Percentiles rank a stretch among this genome's conserved stretches.
phyloP scores from a whole-genome alignment of 2,113 vertebrate species.

The Tursiops truncatus region DNA sequence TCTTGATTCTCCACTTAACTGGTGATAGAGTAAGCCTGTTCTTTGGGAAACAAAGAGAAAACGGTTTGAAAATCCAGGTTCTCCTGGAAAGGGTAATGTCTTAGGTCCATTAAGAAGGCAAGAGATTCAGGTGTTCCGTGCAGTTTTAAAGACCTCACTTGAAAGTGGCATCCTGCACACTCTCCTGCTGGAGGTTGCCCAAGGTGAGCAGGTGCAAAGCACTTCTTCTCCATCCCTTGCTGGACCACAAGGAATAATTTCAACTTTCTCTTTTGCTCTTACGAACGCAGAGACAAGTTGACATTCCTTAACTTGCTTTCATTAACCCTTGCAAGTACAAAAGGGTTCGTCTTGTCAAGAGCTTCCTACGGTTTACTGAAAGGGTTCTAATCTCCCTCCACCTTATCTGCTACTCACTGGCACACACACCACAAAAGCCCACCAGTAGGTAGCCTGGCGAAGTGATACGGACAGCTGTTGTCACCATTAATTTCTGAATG shows the following conservation, averaged over 20 bases:
- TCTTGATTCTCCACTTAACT: not conserved
- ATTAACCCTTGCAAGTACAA: not conserved
- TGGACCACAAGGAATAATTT: rapidly evolving
- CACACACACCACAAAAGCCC: not conserved
- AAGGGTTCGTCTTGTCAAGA: not conserved
- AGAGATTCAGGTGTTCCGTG: rapidly evolving
- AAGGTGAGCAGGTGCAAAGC: rapidly evolving
- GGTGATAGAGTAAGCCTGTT: not conserved
- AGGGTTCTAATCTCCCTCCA: rapidly evolving
- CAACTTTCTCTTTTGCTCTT: not conserved
- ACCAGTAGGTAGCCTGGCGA: rapidly evolving
- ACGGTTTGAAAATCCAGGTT: not conserved
- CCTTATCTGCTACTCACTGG: rapidly evolving
- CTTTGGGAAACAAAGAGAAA: not conserved
- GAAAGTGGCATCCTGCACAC: not conserved
- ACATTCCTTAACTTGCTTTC: not conserved
- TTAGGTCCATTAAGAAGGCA: rapidly evolving
- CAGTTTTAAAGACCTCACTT: not conserved
- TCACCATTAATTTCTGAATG: not conserved
- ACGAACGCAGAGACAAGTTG: rapidly evolving
- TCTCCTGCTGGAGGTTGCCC: too few species aligned
- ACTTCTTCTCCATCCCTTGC: rapidly evolving
- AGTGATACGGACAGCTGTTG: rapidly evolving
- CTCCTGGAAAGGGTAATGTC: not conserved
- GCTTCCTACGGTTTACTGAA: rapidly evolving